Evolutionary conservation across 2,797 vertebrate species (phyloP), one percentile per base, ranked within the genome.

Genomic region (Ceryle rudis): DNA sequence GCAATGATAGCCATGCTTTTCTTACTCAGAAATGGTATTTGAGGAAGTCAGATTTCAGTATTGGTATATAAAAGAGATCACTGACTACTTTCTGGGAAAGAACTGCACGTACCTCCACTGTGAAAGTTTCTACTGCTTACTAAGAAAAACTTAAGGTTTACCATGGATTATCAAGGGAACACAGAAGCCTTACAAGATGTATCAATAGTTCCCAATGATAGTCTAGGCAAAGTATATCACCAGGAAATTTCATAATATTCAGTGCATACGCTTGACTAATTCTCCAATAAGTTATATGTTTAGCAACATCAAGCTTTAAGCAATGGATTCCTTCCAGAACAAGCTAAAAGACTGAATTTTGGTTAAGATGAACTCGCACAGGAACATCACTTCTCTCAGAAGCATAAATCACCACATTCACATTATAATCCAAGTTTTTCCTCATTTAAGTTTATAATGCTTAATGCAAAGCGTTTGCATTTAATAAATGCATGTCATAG

Each of bases 1-100:
- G 88, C 93, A 91, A 7, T 35, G 67, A 55, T 3, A 93, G 91
- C 70, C 93, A 90, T 91, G 91, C 92, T 89, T 88, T 74, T 85
- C 93, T 65, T 8, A 19, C 21, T 83, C 61, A 54, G 66, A 70
- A 37, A 55, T 1, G 17, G 7, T 25, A 14, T 16, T 42, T 22
- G 3, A 47, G 26, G 35, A 35, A 67, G 37, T 37, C 33, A 5
- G 11, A 8, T 11, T 60, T 71, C 26, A 10, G 3, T 2, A 35
- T 5, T 14, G 7, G 3, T 2, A 20, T 0, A 25, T 9, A 11
- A 74, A 11, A 77, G 18, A 87, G 11, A 57, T 31, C 33, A 72
- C 4, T 14, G 35, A 11, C 17, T 37, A 20, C 3, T 25, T 41
- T 13, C 35, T 12, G 46, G 37, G 33, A 33, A 80, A 88, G 60